These are phyloP conservation scores for Cyphomyrmex costatus DNA, from an alignment of 1,140 invertebrate genomes.

Conservation along the genomic window DNA sequence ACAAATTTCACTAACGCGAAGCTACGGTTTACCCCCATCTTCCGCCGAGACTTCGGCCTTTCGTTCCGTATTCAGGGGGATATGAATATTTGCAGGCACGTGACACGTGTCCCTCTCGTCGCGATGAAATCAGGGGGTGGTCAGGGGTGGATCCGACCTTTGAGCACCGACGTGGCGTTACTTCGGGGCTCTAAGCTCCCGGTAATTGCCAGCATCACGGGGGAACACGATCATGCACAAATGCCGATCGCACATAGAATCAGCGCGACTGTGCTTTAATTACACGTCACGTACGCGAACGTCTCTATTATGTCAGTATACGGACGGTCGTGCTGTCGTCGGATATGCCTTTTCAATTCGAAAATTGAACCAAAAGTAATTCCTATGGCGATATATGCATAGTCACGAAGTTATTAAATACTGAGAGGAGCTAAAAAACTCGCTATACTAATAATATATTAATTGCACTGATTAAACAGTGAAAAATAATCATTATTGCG, in stretches of 20 bases:
- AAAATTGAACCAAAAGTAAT: constrained; percentile 1
- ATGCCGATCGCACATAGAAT: constrained; percentile 40
- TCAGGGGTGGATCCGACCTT: constrained; percentile 45
- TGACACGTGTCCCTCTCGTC: constrained; percentile 50
- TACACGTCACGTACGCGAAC: constrained; percentile 53
- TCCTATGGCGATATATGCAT: neutral
- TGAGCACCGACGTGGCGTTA: constrained; percentile 31
- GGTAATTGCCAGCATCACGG: constrained; percentile 58
- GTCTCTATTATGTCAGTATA: constrained; percentile 32
- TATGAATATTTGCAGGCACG: constrained; percentile 56
- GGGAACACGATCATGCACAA: constrained; percentile 59
- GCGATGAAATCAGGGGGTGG: constrained; percentile 9
- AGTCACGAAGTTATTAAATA: constrained; percentile 10
- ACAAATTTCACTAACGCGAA: neutral
- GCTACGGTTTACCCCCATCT: neutral
- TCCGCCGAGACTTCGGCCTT: neutral
- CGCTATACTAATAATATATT: too few relatives aligned
- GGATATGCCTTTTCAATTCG: constrained; percentile 31
- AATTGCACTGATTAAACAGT: neutral
- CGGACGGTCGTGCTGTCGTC: too few relatives aligned
- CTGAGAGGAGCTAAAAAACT: neutral
- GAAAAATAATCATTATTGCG: neutral
- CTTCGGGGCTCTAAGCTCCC: constrained; percentile 42
- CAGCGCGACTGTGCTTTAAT: constrained; percentile 45
- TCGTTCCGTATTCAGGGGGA: constrained; percentile 11